A percentile compares a stretch with the other conserved stretches of the same genome.
These are phyloP conservation scores for Malacoctenus gilli DNA, from an alignment of 2,797 vertebrate species.

Conservation along the genomic window DNA sequence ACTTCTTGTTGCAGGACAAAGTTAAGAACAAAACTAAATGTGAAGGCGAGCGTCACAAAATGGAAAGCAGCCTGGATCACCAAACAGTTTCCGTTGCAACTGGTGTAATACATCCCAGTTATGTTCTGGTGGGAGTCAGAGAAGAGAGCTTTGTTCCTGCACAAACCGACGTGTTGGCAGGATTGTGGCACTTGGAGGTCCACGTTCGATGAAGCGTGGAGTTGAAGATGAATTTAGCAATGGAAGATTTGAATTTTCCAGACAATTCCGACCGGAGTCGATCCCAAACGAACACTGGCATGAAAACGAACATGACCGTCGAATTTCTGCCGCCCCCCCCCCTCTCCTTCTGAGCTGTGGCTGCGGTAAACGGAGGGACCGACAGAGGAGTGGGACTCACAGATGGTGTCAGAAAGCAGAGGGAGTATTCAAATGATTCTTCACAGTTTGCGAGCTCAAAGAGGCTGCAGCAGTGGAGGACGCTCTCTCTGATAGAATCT, in stretches of 20 bases:
- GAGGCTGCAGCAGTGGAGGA: slow-evolving; percentile 48
- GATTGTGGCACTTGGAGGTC: too few species aligned
- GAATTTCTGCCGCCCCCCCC: slow-evolving; percentile 14
- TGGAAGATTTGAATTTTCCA: too few species aligned
- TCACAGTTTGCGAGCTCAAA: slow-evolving; percentile 59
- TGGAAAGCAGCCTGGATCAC: neutral
- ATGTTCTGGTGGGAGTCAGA: neutral
- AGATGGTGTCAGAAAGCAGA: slow-evolving; percentile 66
- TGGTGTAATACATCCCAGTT: neutral
- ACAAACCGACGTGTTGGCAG: too few species aligned
- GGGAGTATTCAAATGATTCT: slow-evolving; percentile 69
- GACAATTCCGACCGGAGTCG: neutral
- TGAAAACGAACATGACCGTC: slow-evolving; percentile 19
- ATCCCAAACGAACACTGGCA: neutral
- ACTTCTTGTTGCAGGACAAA: neutral
- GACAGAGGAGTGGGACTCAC: slow-evolving; percentile 52
- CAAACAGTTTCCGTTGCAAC: neutral
- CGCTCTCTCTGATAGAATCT: slow-evolving; percentile 53
- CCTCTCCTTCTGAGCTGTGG: slow-evolving; percentile 23
- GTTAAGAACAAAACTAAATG: slow-evolving; percentile 1
- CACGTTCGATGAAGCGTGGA: too few species aligned
- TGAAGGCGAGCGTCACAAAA: neutral
- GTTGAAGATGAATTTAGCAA: too few species aligned
- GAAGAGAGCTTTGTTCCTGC: neutral
- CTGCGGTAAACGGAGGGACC: slow-evolving; percentile 46